Base-by-base conservation (phyloP, 2,797 vertebrate genomes). In the Danio tinwini region DNA sequence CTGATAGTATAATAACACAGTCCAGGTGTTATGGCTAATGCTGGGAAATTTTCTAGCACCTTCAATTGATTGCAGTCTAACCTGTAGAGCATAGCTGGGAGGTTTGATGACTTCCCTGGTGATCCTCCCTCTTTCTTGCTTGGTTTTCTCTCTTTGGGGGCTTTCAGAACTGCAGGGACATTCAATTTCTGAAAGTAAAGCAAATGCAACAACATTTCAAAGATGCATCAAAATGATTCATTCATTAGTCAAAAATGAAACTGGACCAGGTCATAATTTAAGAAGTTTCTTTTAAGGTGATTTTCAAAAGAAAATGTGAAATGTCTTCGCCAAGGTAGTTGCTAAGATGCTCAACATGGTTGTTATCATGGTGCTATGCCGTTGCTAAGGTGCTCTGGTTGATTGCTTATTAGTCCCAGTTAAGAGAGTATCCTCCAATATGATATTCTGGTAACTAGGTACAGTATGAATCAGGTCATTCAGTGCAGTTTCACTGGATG, bases 111-210 rank as follows among this genome's bases (percentile, higher is more conserved):
- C 89, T 98, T 99, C 65, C 97, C 94, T 0, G 91, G 96, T 13
- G 94, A 82, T 82, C 96, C 98, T 87, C 97, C 97, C 89, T 98
- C 97, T 86, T 98, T 98, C 91, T 98, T 99, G 93, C 95, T 98
- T 62, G 96, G 96, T 83, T 96, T 98, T 89, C 97, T 95, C 81
- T 99, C 98, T 89, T 99, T 99, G 1, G 98, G 97, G 79, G 96
- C 94, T 87, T 96, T 96, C 86, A 99, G 91, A 88, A 99, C 95
- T 78, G 94, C 92, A 6, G 98, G 98, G 81, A 95, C 91, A 81
- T 96, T 97, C 84, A 97, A 90, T 91, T 98, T 98, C 97, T 98
- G 88, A 12, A 71, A 10, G 78, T 8, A 47, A 81, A 79, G 16
- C 37, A 68, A 52, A 53, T 39, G 42, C 13, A 74, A 17, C 17